These are phyloP conservation scores for Perodicticus potto DNA, from an alignment of 2,797 vertebrate species.

Conservation along the genomic window DNA sequence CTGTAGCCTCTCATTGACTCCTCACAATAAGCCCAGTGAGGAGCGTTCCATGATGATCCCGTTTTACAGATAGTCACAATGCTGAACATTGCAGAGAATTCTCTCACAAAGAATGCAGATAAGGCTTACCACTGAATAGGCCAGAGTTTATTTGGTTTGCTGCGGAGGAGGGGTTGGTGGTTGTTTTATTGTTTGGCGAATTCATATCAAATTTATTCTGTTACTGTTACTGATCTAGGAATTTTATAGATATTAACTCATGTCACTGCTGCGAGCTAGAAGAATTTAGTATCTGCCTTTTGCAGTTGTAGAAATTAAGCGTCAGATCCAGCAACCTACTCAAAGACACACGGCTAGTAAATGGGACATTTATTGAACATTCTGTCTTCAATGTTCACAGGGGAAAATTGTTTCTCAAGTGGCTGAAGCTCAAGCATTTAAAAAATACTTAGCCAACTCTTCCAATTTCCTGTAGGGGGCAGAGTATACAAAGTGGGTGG, in stretches of 20 bases:
- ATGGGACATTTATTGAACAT: not conserved
- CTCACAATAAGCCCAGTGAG: not conserved
- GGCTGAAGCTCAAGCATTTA: not conserved
- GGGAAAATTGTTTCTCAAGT: not conserved
- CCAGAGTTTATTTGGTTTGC: not conserved
- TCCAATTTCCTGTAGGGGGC: not conserved
- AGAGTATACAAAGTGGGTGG: too few species aligned
- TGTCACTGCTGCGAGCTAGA: not conserved
- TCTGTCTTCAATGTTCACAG: not conserved
- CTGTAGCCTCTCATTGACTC: not conserved
- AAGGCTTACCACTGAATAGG: not conserved
- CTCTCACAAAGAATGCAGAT: not conserved
- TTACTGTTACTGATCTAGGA: not conserved
- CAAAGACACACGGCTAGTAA: not conserved
- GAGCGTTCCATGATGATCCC: not conserved
- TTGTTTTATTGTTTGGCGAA: not conserved
- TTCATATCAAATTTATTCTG: not conserved
- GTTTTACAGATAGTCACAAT: not conserved
- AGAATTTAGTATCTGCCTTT: not conserved
- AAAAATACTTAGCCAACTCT: not conserved
- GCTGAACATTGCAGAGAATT: not conserved
- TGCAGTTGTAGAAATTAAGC: not conserved
- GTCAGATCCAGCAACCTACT: not conserved
- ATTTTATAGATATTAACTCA: not conserved
- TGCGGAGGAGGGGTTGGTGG: not conserved